Percentiles rank a stretch among this genome's conserved stretches.
These are phyloP conservation scores for Ia io DNA, from an alignment of 2,113 vertebrate species.

Conservation along the genomic window DNA sequence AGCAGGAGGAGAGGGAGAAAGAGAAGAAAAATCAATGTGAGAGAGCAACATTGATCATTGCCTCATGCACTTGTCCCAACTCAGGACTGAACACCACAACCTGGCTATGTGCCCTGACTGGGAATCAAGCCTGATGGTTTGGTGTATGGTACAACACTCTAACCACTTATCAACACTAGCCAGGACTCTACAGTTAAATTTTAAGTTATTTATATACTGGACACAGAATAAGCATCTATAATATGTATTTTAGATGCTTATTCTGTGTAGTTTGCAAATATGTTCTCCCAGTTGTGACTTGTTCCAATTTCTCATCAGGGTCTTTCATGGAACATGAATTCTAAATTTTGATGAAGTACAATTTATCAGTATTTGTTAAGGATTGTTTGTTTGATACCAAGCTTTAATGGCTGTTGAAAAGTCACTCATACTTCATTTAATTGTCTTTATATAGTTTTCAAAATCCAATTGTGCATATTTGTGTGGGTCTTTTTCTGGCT, in stretches of 20 bases:
- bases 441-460: background rate
- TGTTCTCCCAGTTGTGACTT: background rate
- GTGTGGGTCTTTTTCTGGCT: background rate
- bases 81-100: too few species aligned
- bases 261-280: background rate
- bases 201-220: background rate
- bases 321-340: background rate
- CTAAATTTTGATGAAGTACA: background rate
- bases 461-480: background rate
- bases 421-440: background rate
- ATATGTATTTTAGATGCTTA: too few species aligned
- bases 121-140: too few species aligned
- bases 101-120: too few species aligned
- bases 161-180: too few species aligned
- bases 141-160: background rate
- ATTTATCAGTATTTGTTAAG: background rate
- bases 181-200: background rate
- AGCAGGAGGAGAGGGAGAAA: too few species aligned
- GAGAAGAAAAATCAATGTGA: too few species aligned
- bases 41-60: too few species aligned
- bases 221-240: too few species aligned
- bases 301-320: background rate
- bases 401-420: background rate
- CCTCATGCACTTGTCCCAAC: too few species aligned
- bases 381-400: background rate